These are phyloP conservation scores for Parambassis ranga DNA, from an alignment of 2,797 vertebrate species.

Conservation along the genomic window DNA sequence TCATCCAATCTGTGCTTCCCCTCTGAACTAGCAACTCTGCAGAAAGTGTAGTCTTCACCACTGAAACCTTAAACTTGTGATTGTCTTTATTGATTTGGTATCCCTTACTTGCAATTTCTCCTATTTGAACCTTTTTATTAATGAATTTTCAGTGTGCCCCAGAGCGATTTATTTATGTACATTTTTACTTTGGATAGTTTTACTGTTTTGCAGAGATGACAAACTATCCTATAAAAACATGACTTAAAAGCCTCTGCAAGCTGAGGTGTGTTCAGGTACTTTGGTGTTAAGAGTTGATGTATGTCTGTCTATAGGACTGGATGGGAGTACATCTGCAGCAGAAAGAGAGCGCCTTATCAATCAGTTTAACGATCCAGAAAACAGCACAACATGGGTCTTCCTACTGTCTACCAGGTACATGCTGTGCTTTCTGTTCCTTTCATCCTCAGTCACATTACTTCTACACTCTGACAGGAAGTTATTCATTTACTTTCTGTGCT, in stretches of 20 bases:
- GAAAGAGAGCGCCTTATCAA: constrained; percentile 97
- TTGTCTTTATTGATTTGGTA: constrained; percentile 9
- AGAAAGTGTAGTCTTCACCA: background rate
- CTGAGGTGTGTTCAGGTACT: background rate
- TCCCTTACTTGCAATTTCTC: background rate
- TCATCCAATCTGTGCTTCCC: constrained; percentile 41
- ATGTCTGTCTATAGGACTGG: constrained; percentile 83
- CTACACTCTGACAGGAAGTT: background rate
- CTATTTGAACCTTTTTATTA: background rate
- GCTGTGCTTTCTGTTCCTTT: background rate
- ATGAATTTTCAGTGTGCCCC: background rate
- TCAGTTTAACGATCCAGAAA: constrained; percentile 96
- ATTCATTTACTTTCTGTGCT: background rate
- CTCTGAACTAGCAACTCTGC: background rate
- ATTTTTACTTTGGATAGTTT: too few species aligned
- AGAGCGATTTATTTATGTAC: too few species aligned
- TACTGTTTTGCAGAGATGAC: background rate
- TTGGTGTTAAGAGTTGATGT: background rate
- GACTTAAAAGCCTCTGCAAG: background rate
- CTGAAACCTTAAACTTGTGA: background rate
- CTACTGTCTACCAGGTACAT: constrained; percentile 93
- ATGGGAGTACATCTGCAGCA: constrained; percentile 95
- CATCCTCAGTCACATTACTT: background rate
- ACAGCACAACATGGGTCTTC: constrained; percentile 88
- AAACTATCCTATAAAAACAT: background rate